A percentile compares a stretch with the other conserved stretches of the same genome.
Evolutionary conservation across 2,888 invertebrate genomes (phyloP).

Genomic region (Drosophila kokeensis): DNA sequence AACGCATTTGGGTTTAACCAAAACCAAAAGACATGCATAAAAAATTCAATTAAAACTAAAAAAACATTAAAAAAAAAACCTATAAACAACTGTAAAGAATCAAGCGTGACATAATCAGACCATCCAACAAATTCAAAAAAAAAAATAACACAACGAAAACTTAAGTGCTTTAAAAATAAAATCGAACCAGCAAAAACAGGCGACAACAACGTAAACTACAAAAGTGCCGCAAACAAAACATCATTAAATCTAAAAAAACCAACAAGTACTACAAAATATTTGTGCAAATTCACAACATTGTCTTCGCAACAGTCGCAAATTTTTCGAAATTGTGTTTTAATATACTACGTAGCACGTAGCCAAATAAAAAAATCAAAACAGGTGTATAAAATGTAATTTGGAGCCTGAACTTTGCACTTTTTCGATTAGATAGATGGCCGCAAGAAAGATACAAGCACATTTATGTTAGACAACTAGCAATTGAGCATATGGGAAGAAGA

Average conservation of each 20-base stretch:
- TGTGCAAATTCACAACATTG: conserved; percentile 29
- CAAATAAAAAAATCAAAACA: conserved; percentile 16
- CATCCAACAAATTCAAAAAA: conserved; percentile 26
- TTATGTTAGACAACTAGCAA: conserved; percentile 16
- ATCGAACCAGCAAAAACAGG: conserved; percentile 49
- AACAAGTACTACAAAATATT: conserved; percentile 21
- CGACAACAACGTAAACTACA: conserved; percentile 35
- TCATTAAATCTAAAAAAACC: conserved; percentile 24
- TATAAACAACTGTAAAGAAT: conserved; percentile 55
- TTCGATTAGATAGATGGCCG: conserved; percentile 18
- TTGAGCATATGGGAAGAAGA: background rate
- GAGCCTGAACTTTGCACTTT: conserved; percentile 60
- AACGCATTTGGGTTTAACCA: conserved; percentile 36
- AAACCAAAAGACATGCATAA: conserved; percentile 26
- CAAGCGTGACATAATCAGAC: conserved; percentile 70
- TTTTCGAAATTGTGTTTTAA: conserved; percentile 26
- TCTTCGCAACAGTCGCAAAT: conserved; percentile 12
- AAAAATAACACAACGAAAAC: conserved; percentile 32
- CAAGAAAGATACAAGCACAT: conserved; percentile 15
- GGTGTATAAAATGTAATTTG: conserved; percentile 38
- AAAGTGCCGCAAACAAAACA: conserved; percentile 54
- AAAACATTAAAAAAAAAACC: background rate
- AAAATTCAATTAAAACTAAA: conserved; percentile 16
- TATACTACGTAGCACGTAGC: conserved; percentile 7
- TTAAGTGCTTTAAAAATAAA: conserved; percentile 65